Base-by-base conservation (phyloP, 2,888 invertebrate genomes). In the Dynastes tityus region DNA sequence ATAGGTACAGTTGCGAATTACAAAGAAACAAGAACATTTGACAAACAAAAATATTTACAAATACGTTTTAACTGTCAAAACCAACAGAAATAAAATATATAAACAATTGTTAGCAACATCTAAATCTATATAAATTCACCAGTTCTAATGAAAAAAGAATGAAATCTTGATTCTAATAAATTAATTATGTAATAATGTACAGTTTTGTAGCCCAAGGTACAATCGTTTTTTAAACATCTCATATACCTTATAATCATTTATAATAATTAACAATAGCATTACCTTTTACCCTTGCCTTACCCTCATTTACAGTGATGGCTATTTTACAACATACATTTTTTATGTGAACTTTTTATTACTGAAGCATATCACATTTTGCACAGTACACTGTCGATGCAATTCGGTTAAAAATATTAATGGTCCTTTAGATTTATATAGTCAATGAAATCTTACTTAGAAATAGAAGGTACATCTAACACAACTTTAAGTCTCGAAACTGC, bases 211-310 rank as follows among this genome's bases (percentile, higher is more conserved):
- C 83, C 84, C 83, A 83, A 84, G 84, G 84, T 84, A 84, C 84
- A 81, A 79, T 82, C 84, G 84, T 83, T 83, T 84, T 81, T 82
- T 80, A 84, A 84, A 83, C 84, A 83, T 82, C 82, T 81, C 79
- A 81, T 81, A 82, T 79, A 82, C 79, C 80, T 80, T 82, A 80
- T 78, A 83, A 82, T 82, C 82, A 82, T 80, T 83, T 80, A 75
- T 80, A 84, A 84, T 83, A 84, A 85, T 85, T 85, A 85, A 85
- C 85, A 85, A 84, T 85, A 85, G 84, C 83, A 80, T 82, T 82
- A 84, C 84, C 84, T 79, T 83, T 78, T 84, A 84, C 85, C 85
- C 84, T 84, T 84, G 83, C 83, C 83, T 82, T 84, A 84, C 84
- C 84, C 84, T 84, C 84, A 83, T 84, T 84, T 84, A 84, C 82